Base-by-base conservation (phyloP, 2,888 invertebrate species). In the Synanthedon myopaeformis region DNA sequence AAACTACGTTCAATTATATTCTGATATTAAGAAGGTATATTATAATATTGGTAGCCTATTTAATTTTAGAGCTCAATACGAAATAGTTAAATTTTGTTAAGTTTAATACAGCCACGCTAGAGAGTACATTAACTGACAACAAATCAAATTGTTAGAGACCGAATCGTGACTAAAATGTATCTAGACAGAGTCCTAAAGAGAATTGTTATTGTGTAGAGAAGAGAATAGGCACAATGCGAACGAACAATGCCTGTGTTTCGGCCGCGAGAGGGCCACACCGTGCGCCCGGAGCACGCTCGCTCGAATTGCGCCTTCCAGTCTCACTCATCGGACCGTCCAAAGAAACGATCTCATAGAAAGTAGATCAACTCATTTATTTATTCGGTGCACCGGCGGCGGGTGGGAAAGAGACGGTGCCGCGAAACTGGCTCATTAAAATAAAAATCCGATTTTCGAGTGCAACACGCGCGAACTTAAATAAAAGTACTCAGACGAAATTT, bases 261-360 rank as follows among this genome's bases (percentile, higher is more conserved):
- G 60, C 62, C 59, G 60, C 58, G 56, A 57, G 64, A 59, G 62
- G 64, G 63, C 62, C 63, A 61, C 63, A 64, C 63, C 61, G 57
- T 23, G 48, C 53, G 56, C 55, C 51, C 49, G 56, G 51, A 52
- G 53, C 49, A 53, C 56, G 52, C 51, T 28, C 51, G 35, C 35
- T 35, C 49, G 59, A 58, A 63, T 59, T 56, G 60, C 59, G 61
- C 56, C 63, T 61, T 58, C 53, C 63, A 62, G 62, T 67, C 58
- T 69, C 68, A 70, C 73, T 74, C 79, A 74, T 80, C 77, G 72
- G 66, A 67, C 73, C 67, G 75, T 77, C 77, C 76, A 82, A 83
- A 84, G 79, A 84, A 84, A 83, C 79, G 74, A 84, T 85, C 82
- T 83, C 82, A 85, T 85, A 86, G 87, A 87, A 87, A 87, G 87